These are phyloP conservation scores for Junco hyemalis DNA, from an alignment of 2,113 vertebrate genomes.

Conservation along the genomic window DNA sequence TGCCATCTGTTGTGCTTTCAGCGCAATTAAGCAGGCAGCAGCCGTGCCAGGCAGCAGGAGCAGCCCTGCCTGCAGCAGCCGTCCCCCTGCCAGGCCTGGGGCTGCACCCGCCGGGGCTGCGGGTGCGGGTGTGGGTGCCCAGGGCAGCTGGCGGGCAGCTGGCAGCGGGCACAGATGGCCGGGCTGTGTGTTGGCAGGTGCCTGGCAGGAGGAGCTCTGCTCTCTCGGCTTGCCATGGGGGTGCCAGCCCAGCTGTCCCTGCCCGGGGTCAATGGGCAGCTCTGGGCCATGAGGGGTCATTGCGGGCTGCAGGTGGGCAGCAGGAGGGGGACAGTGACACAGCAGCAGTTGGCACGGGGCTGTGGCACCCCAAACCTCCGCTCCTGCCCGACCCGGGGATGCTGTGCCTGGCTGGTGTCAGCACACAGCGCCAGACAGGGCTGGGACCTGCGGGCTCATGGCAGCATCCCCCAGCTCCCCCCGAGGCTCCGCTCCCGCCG, in stretches of 20 bases:
- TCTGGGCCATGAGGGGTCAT: not conserved
- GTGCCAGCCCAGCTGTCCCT: not conserved
- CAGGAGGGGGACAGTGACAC: accelerated
- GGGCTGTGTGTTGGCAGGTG: not conserved
- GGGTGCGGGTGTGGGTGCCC: not conserved
- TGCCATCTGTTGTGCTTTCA: slow-evolving; percentile 62
- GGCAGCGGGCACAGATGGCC: accelerated
- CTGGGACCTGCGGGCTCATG: not conserved
- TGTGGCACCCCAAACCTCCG: not conserved
- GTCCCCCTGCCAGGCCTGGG: not conserved
- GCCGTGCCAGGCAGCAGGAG: not conserved
- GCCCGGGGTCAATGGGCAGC: accelerated
- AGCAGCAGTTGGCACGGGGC: accelerated
- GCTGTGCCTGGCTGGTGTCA: accelerated
- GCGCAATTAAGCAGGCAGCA: slow-evolving; percentile 56
- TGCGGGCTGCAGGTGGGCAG: accelerated
- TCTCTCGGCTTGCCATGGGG: accelerated
- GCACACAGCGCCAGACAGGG: accelerated
- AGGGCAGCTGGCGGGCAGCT: not conserved
- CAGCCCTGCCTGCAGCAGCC: not conserved
- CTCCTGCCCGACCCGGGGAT: accelerated
- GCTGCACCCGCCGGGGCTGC: not conserved
- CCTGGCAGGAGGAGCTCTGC: not conserved
- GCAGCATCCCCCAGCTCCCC: accelerated
- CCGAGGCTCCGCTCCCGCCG: not conserved